Evolutionary conservation across 2,797 vertebrate genomes (phyloP).

Genomic region (Sylvia borin): DNA sequence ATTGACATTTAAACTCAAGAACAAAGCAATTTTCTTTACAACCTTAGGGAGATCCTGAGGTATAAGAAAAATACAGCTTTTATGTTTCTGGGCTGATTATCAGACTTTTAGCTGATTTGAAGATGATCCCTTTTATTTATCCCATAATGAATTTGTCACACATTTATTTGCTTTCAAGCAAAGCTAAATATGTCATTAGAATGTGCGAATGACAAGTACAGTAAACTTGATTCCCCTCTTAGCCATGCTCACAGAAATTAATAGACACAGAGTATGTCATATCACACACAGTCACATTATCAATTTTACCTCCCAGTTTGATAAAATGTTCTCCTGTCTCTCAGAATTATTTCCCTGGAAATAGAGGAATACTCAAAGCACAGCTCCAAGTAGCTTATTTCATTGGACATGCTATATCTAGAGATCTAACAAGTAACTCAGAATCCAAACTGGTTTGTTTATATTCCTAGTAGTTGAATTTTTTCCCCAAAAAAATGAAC

Average conservation of each 20-base stretch:
- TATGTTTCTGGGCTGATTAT: neutral
- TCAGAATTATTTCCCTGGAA: neutral
- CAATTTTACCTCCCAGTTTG: neutral
- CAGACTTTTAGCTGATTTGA: neutral
- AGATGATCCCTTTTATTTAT: neutral
- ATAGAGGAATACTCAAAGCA: neutral
- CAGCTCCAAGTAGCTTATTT: neutral
- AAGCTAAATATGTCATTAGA: neutral
- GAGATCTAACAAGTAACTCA: neutral
- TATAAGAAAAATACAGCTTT: neutral
- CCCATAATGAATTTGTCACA: neutral
- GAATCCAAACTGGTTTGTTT: neutral
- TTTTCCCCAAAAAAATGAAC: neutral
- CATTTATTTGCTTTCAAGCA: neutral
- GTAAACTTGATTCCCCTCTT: neutral
- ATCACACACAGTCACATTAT: neutral
- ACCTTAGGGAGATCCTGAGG: slow-evolving; percentile 60
- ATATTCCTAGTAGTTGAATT: neutral
- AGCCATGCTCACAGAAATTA: neutral
- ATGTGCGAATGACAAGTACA: neutral
- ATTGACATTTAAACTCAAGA: slow-evolving; percentile 49
- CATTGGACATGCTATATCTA: neutral
- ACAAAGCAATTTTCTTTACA: slow-evolving; percentile 55
- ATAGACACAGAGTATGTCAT: neutral
- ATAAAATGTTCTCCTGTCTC: neutral